Conservation (phyloP, 1,140 invertebrate species). For the Marisa cornuarietis region DNA sequence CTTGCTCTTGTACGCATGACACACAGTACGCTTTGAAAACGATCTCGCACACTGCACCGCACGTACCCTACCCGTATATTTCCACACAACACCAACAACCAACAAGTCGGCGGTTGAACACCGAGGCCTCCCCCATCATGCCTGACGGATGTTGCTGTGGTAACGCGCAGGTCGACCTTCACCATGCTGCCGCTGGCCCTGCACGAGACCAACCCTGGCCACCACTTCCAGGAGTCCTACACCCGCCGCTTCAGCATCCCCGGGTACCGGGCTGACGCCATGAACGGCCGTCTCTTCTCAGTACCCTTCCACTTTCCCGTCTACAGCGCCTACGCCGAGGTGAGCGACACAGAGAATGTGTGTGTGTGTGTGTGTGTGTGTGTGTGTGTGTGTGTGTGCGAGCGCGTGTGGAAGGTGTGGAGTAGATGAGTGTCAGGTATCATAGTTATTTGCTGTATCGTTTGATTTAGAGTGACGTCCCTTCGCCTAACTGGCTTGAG, state of each 20-base stretch:
- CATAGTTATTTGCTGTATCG: no score
- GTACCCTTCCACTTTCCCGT: slow-evolving; percentile 66
- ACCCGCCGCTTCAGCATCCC: slow-evolving; percentile 46
- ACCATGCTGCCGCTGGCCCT: slow-evolving; percentile 60
- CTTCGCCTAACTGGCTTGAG: no score
- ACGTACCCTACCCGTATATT: no score
- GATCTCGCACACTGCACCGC: no score
- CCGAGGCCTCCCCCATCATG: neutral
- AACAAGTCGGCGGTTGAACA: no score
- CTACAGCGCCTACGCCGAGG: slow-evolving; percentile 64
- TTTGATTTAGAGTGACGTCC: no score
- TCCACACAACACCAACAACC: no score
- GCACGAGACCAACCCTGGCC: slow-evolving; percentile 66
- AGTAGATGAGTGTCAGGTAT: no score
- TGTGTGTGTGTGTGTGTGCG: neutral
- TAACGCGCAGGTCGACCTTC: slow-evolving; percentile 51
- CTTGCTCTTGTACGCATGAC: neutral
- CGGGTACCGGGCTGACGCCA: slow-evolving; percentile 46
- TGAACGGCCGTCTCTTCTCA: slow-evolving; percentile 51
- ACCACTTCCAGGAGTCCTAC: slow-evolving; percentile 61
- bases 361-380: slow-evolving; percentile 10
- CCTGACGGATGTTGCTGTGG: neutral
- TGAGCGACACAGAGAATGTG: slow-evolving; percentile 24
- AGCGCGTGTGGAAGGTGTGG: neutral
- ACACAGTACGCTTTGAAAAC: no score